Evolutionary conservation across 2,888 invertebrate genomes (phyloP), one percentile per base, ranked within the genome.

Genomic region (Noctua pronuba): DNA sequence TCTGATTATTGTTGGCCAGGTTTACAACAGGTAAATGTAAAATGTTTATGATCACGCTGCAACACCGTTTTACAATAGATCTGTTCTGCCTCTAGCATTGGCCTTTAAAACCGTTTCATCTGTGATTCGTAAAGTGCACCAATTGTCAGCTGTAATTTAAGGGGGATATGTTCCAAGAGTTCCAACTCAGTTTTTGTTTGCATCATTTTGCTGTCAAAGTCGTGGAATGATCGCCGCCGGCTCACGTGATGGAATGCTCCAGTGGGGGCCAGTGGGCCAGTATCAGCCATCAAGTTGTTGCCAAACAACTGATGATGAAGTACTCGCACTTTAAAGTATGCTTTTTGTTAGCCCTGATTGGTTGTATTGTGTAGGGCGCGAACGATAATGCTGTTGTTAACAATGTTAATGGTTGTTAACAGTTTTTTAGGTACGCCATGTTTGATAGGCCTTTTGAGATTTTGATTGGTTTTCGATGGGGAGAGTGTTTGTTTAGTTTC

Each of bases 191-290:
- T 90, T 90, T 93, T 92, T 90, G 91, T 90, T 86, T 86, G 86
- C 82, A 89, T 91, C 89, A 92, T 92, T 92, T 91, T 87, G 88
- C 91, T 89, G 92, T 93, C 92, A 91, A 89, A 89, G 89, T 85
- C 88, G 79, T 80, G 84, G 79, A 41, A 28, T 64, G 60, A 81
- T 49, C 52, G 89, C 91, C 92, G 88, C 81, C 85, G 88, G 92
- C 87, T 84, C 87, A 88, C 92, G 92, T 93, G 94, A 92, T 90
- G 93, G 93, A 93, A 94, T 93, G 94, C 90, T 81, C 89, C 85
- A 84, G 41, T 77, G 67, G 46, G 18, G 60, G 72, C 71, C 71
- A 62, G 46, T 73, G 80, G 46, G 55, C 80, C 46, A 73, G 83
- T 83, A 87, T 82, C 84, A 68, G 52, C 64, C 74, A 72, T 74